Conservation (phyloP, 2,797 vertebrate species). For the Etheostoma perlongum region DNA sequence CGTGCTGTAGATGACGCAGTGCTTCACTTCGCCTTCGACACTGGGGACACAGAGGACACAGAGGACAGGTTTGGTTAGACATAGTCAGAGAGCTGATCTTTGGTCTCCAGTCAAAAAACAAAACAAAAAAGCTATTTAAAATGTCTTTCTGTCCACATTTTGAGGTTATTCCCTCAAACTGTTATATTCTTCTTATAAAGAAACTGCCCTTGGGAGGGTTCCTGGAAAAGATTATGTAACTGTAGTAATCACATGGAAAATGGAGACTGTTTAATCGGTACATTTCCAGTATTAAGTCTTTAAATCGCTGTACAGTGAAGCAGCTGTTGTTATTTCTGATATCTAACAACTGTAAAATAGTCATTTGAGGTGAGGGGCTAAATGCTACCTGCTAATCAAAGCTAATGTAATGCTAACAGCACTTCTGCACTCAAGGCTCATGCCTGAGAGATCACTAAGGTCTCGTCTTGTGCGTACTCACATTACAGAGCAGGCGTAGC, state of each 20-base stretch:
- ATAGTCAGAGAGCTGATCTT: no score
- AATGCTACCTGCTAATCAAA: neutral
- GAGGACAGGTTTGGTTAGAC: fast-evolving
- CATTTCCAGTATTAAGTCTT: neutral
- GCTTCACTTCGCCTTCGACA: conserved; percentile 94
- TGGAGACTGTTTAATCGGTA: neutral
- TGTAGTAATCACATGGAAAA: neutral
- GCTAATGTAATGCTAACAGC: neutral
- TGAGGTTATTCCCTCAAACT: neutral
- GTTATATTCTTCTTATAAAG: neutral
- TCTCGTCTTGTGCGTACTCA: conserved; percentile 57
- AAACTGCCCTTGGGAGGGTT: neutral
- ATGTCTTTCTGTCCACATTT: conserved; percentile 8
- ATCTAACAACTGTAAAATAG: neutral
- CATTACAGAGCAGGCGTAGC: conserved; percentile 87
- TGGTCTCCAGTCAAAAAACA: no score
- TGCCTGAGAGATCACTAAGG: no score
- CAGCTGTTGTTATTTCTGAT: neutral
- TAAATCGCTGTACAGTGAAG: neutral
- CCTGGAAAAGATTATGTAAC: neutral
- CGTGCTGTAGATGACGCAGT: conserved; percentile 97
- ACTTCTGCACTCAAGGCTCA: neutral
- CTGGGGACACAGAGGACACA: conserved; percentile 70
- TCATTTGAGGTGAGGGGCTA: neutral
- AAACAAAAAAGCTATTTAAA: neutral